These are phyloP conservation scores for Actinemys pallida DNA, from an alignment of 2,113 vertebrate genomes.

Conservation along the genomic window DNA sequence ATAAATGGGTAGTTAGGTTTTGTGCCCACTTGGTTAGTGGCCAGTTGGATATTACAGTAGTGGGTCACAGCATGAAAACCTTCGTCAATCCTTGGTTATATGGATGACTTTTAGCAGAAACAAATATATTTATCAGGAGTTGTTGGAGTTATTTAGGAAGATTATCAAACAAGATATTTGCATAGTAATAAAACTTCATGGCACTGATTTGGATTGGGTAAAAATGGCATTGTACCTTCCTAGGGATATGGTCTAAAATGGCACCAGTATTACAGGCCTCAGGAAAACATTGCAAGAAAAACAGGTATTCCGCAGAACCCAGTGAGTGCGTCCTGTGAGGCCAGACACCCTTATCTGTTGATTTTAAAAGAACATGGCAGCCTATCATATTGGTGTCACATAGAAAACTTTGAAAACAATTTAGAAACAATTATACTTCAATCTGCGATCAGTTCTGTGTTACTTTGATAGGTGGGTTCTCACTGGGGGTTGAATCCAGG, in stretches of 20 bases:
- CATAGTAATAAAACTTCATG: background rate
- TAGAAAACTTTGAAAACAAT: background rate
- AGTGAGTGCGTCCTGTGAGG: background rate
- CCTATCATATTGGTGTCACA: background rate
- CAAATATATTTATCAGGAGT: rapidly evolving
- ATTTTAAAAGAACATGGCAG: too few relatives aligned
- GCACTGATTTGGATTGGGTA: background rate
- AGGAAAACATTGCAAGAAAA: background rate
- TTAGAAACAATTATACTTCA: background rate
- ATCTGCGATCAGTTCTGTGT: background rate
- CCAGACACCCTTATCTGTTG: background rate
- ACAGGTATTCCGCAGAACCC: background rate
- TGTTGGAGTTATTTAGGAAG: background rate
- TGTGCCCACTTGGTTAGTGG: background rate
- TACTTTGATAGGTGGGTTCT: background rate
- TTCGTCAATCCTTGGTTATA: background rate
- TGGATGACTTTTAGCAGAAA: background rate
- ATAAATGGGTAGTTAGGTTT: background rate
- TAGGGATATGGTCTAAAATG: background rate
- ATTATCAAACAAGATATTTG: background rate
- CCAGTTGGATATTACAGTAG: background rate
- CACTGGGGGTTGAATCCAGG: background rate
- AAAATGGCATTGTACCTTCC: background rate
- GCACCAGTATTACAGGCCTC: background rate
- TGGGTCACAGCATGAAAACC: background rate